phyloP scores from a whole-genome alignment of 2,797 vertebrate species.

The Acanthurus tractus region DNA sequence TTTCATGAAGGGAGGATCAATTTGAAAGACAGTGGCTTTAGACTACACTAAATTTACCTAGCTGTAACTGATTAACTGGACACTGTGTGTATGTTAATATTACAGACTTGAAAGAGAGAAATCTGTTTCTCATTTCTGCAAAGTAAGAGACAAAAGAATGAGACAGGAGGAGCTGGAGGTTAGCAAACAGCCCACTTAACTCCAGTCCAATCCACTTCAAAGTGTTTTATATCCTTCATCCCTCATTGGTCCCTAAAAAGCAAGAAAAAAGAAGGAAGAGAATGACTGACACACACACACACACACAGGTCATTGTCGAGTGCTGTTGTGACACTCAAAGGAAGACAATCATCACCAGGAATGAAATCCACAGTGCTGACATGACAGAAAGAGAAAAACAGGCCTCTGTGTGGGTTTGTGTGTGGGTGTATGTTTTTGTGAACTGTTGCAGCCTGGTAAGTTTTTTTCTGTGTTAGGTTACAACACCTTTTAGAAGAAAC shows the following conservation, averaged over 20 bases:
- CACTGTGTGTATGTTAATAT: not conserved
- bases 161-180: slow-evolving; percentile 4
- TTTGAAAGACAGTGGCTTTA: too few relatives aligned
- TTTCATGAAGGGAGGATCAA: not conserved
- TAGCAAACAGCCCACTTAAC: not conserved
- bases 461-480: slow-evolving; percentile 6
- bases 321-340: slow-evolving; percentile 55
- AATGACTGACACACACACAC: slow-evolving; percentile 20
- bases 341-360: slow-evolving; percentile 56
- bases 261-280: not conserved
- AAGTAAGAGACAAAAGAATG: slow-evolving; percentile 15
- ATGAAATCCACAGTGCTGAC: slow-evolving; percentile 57
- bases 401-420: slow-evolving; percentile 21
- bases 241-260: slow-evolving; percentile 19
- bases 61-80: not conserved
- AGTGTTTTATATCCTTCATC: slow-evolving; percentile 28
- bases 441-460: not conserved
- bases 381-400: slow-evolving; percentile 31
- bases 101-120: not conserved
- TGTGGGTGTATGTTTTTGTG: not conserved
- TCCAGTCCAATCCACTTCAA: slow-evolving; percentile 38
- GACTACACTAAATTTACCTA: not conserved
- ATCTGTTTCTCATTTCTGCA: not conserved
- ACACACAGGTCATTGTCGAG: slow-evolving; percentile 17
- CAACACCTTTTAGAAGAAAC: slow-evolving; percentile 10